Conservation (phyloP, 2,797 vertebrate species). For the Melanotaenia boesemani region DNA sequence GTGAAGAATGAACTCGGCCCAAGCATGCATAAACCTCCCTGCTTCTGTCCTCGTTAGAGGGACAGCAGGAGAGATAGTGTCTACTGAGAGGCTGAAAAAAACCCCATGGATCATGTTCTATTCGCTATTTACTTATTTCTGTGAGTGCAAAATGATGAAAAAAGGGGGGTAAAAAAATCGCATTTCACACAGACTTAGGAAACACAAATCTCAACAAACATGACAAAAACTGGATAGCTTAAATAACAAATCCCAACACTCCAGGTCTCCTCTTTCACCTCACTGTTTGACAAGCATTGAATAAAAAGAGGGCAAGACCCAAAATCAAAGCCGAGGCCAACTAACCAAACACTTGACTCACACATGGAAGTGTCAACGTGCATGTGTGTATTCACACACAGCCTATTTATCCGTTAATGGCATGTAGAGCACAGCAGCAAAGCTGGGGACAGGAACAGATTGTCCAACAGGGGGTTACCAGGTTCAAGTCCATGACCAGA, state of each 20-base stretch:
- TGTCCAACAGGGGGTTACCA: conserved; percentile 72
- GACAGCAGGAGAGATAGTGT: conserved; percentile 32
- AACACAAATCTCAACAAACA: conserved; percentile 25
- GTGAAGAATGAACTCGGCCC: conserved; percentile 66
- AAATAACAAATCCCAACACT: conserved; percentile 16
- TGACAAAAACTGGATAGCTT: conserved; percentile 7
- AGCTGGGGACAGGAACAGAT: conserved; percentile 71
- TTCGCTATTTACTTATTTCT: conserved; percentile 21
- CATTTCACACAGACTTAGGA: conserved; percentile 3
- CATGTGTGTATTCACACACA: conserved; percentile 20
- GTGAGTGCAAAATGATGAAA: conserved; percentile 12
- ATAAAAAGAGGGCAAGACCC: conserved; percentile 50
- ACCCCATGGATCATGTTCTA: conserved; percentile 18
- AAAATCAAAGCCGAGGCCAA: conserved; percentile 52
- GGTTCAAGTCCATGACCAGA: conserved; percentile 81
- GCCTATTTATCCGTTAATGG: conserved; percentile 71
- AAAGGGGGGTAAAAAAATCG: too few species aligned
- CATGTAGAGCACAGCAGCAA: conserved; percentile 62
- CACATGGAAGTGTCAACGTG: conserved; percentile 12
- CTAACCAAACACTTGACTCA: conserved; percentile 66
- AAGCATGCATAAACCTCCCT: conserved; percentile 57
- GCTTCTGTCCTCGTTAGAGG: conserved; percentile 61
- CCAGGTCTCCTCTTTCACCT: conserved; percentile 14
- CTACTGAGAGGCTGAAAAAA: conserved; percentile 28
- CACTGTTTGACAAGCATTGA: conserved; percentile 45